Evolutionary conservation across 2,797 vertebrate genomes (phyloP).

Genomic region (Trachurus trachurus): DNA sequence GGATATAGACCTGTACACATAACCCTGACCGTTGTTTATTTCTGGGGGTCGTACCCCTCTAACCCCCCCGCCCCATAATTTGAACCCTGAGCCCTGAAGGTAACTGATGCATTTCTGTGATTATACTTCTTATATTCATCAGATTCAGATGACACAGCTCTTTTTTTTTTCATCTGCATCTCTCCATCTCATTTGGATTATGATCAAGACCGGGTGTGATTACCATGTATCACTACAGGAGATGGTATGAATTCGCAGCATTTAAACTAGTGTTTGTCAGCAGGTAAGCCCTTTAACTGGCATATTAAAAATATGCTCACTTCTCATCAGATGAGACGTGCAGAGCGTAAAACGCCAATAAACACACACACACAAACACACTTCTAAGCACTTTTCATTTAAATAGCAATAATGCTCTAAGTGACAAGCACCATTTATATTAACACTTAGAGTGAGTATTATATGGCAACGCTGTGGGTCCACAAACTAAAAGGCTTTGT

Average conservation of each 20-base stretch:
- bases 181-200: slow-evolving; percentile 24
- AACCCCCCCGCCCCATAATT: too few species aligned
- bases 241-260: slow-evolving; percentile 7
- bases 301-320: background rate
- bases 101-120: slow-evolving; percentile 16
- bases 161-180: background rate
- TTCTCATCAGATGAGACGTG: background rate
- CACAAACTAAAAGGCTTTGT: slow-evolving; percentile 15
- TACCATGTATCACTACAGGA: slow-evolving; percentile 8
- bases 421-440: slow-evolving; percentile 34
- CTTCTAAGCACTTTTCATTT: slow-evolving; percentile 7
- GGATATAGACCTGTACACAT: too few species aligned
- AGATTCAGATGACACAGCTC: slow-evolving; percentile 15
- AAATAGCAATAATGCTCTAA: slow-evolving; percentile 19
- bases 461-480: slow-evolving; percentile 1
- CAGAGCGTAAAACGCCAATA: background rate
- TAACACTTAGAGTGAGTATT: slow-evolving; percentile 17
- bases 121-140: background rate
- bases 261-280: slow-evolving; percentile 21
- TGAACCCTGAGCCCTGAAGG: too few species aligned
- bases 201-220: slow-evolving; percentile 22
- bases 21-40: too few species aligned
- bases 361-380: background rate
- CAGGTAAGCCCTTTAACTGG: slow-evolving; percentile 15
- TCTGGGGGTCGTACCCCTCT: too few species aligned